phyloP scores from a whole-genome alignment of 2,797 vertebrate species.

The Basileuterus tristriatus region DNA sequence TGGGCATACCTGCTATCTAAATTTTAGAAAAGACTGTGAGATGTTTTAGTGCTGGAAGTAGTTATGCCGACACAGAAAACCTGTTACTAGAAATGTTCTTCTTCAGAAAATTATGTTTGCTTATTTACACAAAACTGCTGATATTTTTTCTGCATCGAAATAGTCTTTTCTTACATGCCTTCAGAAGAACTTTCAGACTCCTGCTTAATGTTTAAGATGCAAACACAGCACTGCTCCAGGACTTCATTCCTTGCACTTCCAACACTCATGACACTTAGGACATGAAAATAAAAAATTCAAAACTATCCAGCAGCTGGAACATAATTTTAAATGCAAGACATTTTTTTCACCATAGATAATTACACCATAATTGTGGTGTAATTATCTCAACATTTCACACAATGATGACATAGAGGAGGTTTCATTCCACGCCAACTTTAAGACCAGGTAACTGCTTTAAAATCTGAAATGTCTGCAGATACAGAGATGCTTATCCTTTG shows the following conservation, averaged over 20 bases:
- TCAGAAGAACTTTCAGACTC: neutral
- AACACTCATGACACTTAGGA: neutral
- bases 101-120: neutral
- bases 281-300: neutral
- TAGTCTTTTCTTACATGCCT: neutral
- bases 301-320: neutral
- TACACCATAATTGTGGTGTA: neutral
- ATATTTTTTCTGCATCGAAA: neutral
- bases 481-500: neutral
- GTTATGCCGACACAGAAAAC: neutral
- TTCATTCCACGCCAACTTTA: neutral
- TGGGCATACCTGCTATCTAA: neutral
- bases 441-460: neutral
- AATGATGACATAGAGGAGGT: neutral
- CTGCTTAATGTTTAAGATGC: neutral
- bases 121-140: neutral
- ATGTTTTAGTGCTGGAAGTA: neutral
- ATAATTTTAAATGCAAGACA: neutral
- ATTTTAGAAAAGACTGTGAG: neutral
- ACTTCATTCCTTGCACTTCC: neutral
- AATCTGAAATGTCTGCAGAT: neutral
- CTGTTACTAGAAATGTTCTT: neutral
- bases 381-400: neutral
- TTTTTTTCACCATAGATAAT: neutral
- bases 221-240: neutral